Evolutionary conservation across 2,888 invertebrate species (phyloP), one percentile per base, ranked within the genome.

Genomic region (Tortricodes alternella): DNA sequence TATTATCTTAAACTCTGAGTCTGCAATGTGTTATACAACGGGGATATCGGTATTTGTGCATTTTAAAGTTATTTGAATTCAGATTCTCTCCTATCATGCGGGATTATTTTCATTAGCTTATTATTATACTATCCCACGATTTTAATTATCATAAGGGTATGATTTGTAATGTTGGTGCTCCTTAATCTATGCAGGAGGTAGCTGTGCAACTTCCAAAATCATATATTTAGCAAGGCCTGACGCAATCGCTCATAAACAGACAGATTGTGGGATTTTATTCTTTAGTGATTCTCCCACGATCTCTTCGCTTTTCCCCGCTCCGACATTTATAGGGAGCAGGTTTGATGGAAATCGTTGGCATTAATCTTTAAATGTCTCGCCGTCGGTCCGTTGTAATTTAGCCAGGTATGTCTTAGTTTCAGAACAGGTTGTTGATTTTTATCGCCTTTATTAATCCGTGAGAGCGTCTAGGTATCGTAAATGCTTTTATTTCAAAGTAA

Each of bases 271-370:
- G 29, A 11, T 3, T 29, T n/a, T 11, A 2, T 29, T 29, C 29
- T 29, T 23, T 8, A 3, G 7, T 18, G 21, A 46, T 16, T 32
- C 29, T 56, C 56, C 32, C 56, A 50, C 50, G 43, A 37, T 49
- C 43, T 35, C 35, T 43, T 9, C 41, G 50, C 21, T 49, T 55
- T 49, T 21, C 46, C 13, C 19, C 19, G 8, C 34, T 13, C 23
- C 18, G 37, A 43, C 49, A 21, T 55, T 49, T 49, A 55, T 49
- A 55, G 55, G 24, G 35, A 56, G 43, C 56, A 38, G 56, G 56
- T 56, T 56, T 38, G 29, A 29, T 49, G 55, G 48, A 23, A 55
- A 55, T 43, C 49, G 23, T 23, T 11, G 16, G 35, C 35, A 55
- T 55, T 37, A 23, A 18, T 46, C 48, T 34, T 18, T 32, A 43